These are phyloP conservation scores for Drosophila asahinai DNA, from an alignment of 1,140 invertebrate genomes.

Conservation along the genomic window DNA sequence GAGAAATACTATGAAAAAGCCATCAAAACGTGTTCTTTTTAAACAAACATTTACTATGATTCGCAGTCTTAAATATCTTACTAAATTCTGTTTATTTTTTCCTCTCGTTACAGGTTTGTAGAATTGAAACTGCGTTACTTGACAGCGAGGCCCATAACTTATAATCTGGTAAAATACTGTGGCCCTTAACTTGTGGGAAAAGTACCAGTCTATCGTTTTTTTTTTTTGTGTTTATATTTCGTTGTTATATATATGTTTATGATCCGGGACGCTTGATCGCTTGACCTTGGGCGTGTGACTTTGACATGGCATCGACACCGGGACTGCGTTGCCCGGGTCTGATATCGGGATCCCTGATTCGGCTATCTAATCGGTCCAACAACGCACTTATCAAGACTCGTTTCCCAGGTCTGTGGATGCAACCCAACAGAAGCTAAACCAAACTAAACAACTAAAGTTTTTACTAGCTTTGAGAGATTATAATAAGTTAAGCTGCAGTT, in stretches of 20 bases:
- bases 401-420: slow-evolving; percentile 6
- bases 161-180: slow-evolving; percentile 9
- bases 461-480: slow-evolving; percentile 9
- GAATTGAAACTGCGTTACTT: neutral
- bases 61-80: neutral
- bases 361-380: slow-evolving; percentile 32
- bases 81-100: neutral
- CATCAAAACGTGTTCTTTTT: slow-evolving; percentile 1
- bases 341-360: slow-evolving; percentile 30
- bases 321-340: neutral
- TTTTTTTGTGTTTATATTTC: slow-evolving; percentile 1
- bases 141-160: neutral
- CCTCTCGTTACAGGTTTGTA: slow-evolving; percentile 23
- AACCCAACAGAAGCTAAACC: slow-evolving; percentile 31
- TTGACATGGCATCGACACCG: slow-evolving; percentile 31
- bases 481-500: neutral
- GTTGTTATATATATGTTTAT: slow-evolving; percentile 13
- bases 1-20: slow-evolving; percentile 2
- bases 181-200: neutral
- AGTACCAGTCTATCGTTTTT: neutral
- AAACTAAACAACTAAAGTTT: slow-evolving; percentile 5
- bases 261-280: slow-evolving; percentile 1
- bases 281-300: slow-evolving; percentile 25
- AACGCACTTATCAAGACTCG: slow-evolving; percentile 19
- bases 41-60: neutral